phyloP scores from a whole-genome alignment of 1,140 invertebrate genomes.

The Heliconius himera region DNA sequence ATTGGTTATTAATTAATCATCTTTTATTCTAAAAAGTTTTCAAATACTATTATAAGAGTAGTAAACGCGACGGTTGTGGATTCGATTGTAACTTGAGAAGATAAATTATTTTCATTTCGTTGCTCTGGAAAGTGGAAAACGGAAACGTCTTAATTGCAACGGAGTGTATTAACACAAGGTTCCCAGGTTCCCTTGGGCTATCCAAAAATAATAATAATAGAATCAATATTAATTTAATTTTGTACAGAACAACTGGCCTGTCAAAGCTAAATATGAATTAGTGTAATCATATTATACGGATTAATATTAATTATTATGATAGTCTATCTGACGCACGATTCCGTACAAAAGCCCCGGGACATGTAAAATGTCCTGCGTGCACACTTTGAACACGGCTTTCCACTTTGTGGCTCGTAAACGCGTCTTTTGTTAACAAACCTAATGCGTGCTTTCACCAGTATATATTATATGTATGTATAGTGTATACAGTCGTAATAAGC shows the following conservation, averaged over 20 bases:
- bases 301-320: neutral
- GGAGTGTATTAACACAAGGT: too few relatives aligned
- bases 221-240: neutral
- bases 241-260: neutral
- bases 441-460: neutral
- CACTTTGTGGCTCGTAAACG: conserved; percentile 68
- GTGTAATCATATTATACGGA: neutral
- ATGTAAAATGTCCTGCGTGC: conserved; percentile 30
- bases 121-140: too few relatives aligned
- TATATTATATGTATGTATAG: neutral
- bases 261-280: neutral
- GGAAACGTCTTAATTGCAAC: too few relatives aligned
- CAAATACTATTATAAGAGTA: neutral
- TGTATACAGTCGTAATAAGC: neutral
- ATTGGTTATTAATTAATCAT: conserved; percentile 35
- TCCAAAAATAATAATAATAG: neutral
- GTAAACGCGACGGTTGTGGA: too few relatives aligned
- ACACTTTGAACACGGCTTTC: conserved; percentile 54
- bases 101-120: too few relatives aligned
- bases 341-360: neutral
- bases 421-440: conserved; percentile 65
- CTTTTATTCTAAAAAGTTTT: conserved; percentile 13
- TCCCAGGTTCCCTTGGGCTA: too few relatives aligned
- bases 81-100: too few relatives aligned
- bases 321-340: conserved; percentile 2